Percentiles rank a stretch among this genome's conserved stretches.
These are phyloP conservation scores for Pterocles gutturalis DNA, from an alignment of 2,113 vertebrate genomes.

Conservation along the genomic window DNA sequence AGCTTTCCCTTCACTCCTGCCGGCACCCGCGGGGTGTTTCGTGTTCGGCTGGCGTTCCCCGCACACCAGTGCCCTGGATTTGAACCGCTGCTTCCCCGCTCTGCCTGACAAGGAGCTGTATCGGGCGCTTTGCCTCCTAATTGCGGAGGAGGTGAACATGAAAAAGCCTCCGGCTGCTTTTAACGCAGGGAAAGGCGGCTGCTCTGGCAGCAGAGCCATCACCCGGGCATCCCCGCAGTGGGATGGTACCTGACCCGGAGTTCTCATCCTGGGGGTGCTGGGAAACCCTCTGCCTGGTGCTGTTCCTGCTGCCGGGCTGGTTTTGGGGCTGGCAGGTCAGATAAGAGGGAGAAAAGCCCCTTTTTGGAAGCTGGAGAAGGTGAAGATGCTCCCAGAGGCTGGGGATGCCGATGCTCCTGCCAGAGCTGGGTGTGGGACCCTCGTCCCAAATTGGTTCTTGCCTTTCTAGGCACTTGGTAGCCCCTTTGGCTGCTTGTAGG, in stretches of 20 bases:
- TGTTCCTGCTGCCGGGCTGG: neutral
- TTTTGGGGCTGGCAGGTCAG: neutral
- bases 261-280: neutral
- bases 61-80: neutral
- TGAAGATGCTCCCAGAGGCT: neutral
- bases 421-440: neutral
- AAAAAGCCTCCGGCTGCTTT: slow-evolving; percentile 17
- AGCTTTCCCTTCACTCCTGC: neutral
- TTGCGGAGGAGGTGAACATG: slow-evolving; percentile 5
- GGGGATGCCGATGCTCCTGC: neutral
- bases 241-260: neutral
- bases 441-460: neutral
- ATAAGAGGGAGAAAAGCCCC: neutral
- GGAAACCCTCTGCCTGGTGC: neutral
- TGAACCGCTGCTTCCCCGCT: neutral
- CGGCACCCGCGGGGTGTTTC: neutral
- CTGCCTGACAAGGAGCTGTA: neutral
- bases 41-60: neutral
- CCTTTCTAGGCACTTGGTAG: neutral
- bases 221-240: neutral
- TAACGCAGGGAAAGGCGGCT: neutral
- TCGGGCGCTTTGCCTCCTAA: neutral
- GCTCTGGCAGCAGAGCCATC: neutral
- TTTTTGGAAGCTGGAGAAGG: neutral
- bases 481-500: neutral